Evolutionary conservation across 30 jellyfish, hydroid and myxozoan genomes (phyloP), one percentile per base, ranked within the genome.

Genomic region (Turritopsis rubra): DNA sequence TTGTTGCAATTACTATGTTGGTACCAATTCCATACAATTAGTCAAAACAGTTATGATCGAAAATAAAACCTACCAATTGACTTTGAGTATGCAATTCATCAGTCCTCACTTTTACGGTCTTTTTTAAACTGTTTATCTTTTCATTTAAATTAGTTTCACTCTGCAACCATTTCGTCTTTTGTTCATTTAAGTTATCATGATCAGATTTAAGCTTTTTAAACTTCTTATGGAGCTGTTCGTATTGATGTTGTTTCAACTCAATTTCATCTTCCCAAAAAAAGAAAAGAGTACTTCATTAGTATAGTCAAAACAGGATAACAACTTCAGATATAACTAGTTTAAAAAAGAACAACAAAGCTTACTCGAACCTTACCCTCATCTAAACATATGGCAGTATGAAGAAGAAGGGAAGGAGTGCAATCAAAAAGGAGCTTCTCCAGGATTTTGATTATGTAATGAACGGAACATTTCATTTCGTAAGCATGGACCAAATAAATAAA

Each of bases 11-110:
- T n/a, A n/a, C n/a, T n/a, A n/a, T n/a, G n/a, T n/a, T n/a, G n/a
- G n/a, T n/a, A n/a, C n/a, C n/a, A n/a, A n/a, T n/a, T n/a, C n/a
- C n/a, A n/a, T n/a, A n/a, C n/a, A n/a, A n/a, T n/a, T n/a, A n/a
- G n/a, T n/a, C n/a, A n/a, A n/a, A n/a, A n/a, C n/a, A n/a, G n/a
- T n/a, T n/a, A n/a, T n/a, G n/a, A n/a, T n/a, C n/a, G n/a, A n/a
- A n/a, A n/a, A n/a, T n/a, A n/a, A n/a, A 21, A 54, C 95, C 7
- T 54, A 90, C 97, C 81, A 90, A 79, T 66, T 79, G 79, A 28
- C 81, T 82, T 65, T 90, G 86, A 21, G 89, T 74, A 16, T 86
- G 85, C 5, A 90, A 53, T 23, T 81, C 77, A 20, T 81, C 52
- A 9, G 65, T 53, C 28, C 85, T 53, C 84, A 5, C 0, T 26